phyloP scores from a whole-genome alignment of 1,140 invertebrate genomes.

The Phymorhynchus buccinoides region DNA sequence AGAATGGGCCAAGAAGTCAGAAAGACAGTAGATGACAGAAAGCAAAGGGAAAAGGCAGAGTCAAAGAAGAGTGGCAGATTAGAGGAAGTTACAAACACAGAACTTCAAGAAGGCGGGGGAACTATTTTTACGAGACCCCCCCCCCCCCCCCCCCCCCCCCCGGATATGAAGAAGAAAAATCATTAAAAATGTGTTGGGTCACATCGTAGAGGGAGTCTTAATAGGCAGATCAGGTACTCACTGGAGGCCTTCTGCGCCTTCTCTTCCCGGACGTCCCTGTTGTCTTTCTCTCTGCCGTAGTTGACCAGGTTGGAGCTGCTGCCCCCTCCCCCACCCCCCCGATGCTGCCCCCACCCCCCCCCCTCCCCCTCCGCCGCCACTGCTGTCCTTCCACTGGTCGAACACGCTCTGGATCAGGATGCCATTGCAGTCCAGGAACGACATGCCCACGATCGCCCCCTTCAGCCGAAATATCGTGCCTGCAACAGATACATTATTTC shows the following conservation, averaged over 20 bases:
- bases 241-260: slow-evolving; percentile 20
- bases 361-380: neutral
- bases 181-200: no score
- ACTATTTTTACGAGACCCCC: no score
- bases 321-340: neutral
- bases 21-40: no score
- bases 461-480: slow-evolving; percentile 96
- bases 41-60: no score
- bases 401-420: slow-evolving; percentile 67
- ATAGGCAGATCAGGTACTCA: no score
- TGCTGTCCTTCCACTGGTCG: slow-evolving; percentile 68
- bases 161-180: no score
- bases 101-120: no score
- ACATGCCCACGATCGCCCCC: slow-evolving; percentile 92
- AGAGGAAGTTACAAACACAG: no score
- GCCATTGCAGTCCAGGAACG: slow-evolving; percentile 92
- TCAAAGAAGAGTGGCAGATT: no score
- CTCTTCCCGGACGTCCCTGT: neutral
- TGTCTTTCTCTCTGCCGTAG: slow-evolving; percentile 19
- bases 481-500: slow-evolving; percentile 48
- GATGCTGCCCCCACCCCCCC: neutral
- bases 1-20: no score
- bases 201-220: no score
- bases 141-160: no score
- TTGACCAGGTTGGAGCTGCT: neutral